These are phyloP conservation scores for Rugalucina vietnamica DNA, from an alignment of 2,888 invertebrate species.

Conservation along the genomic window DNA sequence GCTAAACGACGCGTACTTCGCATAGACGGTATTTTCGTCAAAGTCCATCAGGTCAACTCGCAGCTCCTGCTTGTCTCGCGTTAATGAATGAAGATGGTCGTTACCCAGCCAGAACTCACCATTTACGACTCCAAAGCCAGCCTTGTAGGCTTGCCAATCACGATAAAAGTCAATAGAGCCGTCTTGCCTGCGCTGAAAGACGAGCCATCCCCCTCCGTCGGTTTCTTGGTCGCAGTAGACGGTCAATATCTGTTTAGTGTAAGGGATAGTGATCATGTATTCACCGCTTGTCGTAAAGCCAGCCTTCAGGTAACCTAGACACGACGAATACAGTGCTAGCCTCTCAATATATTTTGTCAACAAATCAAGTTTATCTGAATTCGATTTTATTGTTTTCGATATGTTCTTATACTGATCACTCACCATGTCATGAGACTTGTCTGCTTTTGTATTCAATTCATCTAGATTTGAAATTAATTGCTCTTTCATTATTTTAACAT, in stretches of 20 bases:
- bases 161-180: not conserved
- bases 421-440: no score
- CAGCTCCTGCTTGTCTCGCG: not conserved
- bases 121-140: not conserved
- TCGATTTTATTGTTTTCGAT: no score
- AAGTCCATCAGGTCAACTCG: constrained; percentile 4
- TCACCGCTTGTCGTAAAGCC: not conserved
- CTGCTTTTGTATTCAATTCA: no score
- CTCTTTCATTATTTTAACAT: no score
- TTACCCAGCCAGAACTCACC: not conserved
- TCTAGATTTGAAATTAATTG: no score
- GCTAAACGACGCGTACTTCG: not conserved
- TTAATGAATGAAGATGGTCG: not conserved
- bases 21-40: not conserved
- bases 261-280: not conserved
- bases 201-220: not conserved
- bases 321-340: no score
- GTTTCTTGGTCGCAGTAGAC: not conserved
- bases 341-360: no score
- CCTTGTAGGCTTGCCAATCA: not conserved
- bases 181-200: not conserved
- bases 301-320: not conserved
- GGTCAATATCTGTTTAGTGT: not conserved
- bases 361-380: no score
- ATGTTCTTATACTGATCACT: no score